A percentile compares a stretch with the other conserved stretches of the same genome.
Conservation (phyloP, 2,888 invertebrate genomes). For the Drosophila colorata region DNA sequence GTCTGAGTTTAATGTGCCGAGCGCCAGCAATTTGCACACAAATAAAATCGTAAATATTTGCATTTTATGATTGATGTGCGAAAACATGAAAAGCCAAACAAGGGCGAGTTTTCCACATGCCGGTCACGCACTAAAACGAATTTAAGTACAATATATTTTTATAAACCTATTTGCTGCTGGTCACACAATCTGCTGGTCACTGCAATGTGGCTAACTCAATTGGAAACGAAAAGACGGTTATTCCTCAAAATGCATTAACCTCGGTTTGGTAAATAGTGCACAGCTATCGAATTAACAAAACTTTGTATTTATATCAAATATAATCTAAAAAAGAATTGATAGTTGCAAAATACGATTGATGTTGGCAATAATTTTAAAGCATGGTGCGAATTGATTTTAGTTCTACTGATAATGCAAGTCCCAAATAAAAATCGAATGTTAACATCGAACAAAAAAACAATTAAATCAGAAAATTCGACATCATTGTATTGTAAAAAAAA, state of each 20-base stretch:
- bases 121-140: slow-evolving; percentile 53
- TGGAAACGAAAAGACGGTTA: not conserved
- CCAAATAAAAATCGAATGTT: no score
- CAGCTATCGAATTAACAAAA: not conserved
- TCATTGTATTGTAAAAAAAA: no score
- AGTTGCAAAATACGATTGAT: not conserved
- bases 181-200: slow-evolving; percentile 3
- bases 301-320: not conserved
- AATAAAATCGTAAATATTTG: slow-evolving; percentile 80
- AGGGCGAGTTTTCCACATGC: slow-evolving; percentile 43
- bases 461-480: no score
- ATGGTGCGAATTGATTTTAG: no score
- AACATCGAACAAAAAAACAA: no score
- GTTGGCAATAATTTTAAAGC: no score
- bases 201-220: slow-evolving; percentile 8
- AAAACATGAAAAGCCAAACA: slow-evolving; percentile 50
- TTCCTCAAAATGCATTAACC: not conserved
- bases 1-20: slow-evolving; percentile 44
- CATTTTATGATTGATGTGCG: slow-evolving; percentile 81
- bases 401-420: no score
- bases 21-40: slow-evolving; percentile 63
- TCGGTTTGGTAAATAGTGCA: not conserved
- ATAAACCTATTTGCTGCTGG: slow-evolving; percentile 20
- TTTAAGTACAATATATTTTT: slow-evolving; percentile 17
- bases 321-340: not conserved